Evolutionary conservation across 2,113 vertebrate species (phyloP).

Genomic region (Myanophis thanlyinensis): DNA sequence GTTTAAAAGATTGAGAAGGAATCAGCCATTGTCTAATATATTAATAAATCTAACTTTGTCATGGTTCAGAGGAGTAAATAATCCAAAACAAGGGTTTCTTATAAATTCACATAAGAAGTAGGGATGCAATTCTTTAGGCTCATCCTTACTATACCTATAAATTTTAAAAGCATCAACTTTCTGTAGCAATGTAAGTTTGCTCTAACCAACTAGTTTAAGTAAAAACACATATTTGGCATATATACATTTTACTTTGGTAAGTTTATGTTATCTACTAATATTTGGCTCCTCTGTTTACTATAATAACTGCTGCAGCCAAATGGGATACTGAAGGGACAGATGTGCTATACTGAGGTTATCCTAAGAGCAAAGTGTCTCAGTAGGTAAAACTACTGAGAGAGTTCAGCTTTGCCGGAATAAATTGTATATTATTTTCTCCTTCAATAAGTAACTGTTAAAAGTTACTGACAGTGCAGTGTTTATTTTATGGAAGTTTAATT

Average conservation of each 20-base stretch:
- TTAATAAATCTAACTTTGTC: neutral
- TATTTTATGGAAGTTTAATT: neutral
- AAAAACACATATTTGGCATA: neutral
- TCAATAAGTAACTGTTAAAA: neutral
- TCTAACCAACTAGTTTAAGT: neutral
- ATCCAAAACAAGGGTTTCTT: neutral
- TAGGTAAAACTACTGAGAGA: neutral
- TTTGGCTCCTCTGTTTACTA: neutral
- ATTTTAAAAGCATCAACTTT: neutral
- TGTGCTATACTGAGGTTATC: neutral
- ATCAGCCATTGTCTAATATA: neutral
- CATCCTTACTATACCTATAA: neutral
- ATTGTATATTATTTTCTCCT: neutral
- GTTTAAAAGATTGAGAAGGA: neutral
- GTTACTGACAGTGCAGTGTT: neutral
- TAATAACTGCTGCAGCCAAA: neutral
- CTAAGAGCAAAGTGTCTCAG: neutral
- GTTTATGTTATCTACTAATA: neutral
- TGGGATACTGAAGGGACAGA: neutral
- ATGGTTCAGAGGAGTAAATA: neutral
- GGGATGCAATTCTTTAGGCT: neutral
- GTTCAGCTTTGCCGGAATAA: neutral
- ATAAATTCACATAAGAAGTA: neutral
- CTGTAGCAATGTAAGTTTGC: neutral
- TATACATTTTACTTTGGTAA: neutral